phyloP scores from a whole-genome alignment of 1,140 invertebrate species.

The Lepidurus arcticus region DNA sequence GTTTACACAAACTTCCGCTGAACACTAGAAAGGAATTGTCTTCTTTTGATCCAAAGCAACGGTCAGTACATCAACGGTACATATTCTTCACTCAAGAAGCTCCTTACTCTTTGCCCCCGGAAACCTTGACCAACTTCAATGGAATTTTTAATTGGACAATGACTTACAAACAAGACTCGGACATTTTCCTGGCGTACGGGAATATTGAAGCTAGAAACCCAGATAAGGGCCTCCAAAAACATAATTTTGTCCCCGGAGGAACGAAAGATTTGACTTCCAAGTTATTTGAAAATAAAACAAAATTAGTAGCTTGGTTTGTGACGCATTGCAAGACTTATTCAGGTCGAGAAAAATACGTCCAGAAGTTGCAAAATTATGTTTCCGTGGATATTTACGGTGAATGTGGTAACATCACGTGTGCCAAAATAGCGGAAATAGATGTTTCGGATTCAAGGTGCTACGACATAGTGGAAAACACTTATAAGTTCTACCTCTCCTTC shows the following conservation, averaged over 20 bases:
- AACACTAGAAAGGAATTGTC: not conserved
- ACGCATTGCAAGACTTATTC: conserved; percentile 66
- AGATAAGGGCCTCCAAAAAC: not conserved
- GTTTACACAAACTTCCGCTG: not conserved
- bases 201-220: not conserved
- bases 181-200: not conserved
- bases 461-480: conserved; percentile 34
- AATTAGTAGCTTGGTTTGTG: conserved; percentile 93
- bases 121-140: not conserved
- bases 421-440: conserved; percentile 28
- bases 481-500: conserved; percentile 36
- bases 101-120: not conserved
- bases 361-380: conserved; percentile 39
- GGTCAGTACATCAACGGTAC: not conserved
- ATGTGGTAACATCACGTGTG: conserved; percentile 41
- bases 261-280: not conserved
- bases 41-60: not conserved
- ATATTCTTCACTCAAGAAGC: not conserved
- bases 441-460: conserved; percentile 36
- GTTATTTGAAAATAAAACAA: conserved; percentile 71
- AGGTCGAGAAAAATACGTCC: conserved; percentile 39
- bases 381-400: conserved; percentile 43
- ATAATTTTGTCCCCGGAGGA: not conserved
- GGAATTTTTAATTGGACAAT: not conserved
- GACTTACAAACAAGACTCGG: conserved; percentile 14